A percentile compares a stretch with the other conserved stretches of the same genome.
These are phyloP conservation scores for Eustalomyia histrio DNA, from an alignment of 2,888 invertebrate genomes.

Conservation along the genomic window DNA sequence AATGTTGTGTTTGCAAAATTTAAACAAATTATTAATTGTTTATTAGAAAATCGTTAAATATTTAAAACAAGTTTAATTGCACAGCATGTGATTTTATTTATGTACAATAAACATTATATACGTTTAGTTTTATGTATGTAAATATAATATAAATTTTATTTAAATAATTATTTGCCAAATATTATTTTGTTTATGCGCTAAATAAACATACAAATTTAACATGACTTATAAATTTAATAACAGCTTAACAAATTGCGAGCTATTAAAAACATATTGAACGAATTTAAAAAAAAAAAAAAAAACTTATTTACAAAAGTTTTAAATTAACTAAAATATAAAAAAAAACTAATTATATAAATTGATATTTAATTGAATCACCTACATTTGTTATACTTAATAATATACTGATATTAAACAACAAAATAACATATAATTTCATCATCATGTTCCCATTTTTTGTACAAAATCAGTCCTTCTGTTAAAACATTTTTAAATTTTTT, in stretches of 20 bases:
- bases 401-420: not conserved
- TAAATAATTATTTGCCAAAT: conserved; percentile 27
- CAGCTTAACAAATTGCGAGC: conserved; percentile 3
- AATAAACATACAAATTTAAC: not conserved
- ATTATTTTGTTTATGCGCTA: conserved; percentile 25
- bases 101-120: not conserved
- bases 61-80: conserved; percentile 14
- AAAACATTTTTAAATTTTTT: not conserved
- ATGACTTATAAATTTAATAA: not conserved
- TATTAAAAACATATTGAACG: not conserved
- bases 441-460: not conserved
- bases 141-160: conserved; percentile 12
- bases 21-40: conserved; percentile 21
- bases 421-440: not conserved
- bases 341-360: not conserved
- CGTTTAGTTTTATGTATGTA: conserved; percentile 8
- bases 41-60: conserved; percentile 3
- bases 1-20: conserved; percentile 32
- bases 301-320: not conserved
- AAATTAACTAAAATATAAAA: not conserved
- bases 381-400: not conserved
- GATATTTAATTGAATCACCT: not conserved
- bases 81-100: conserved; percentile 48
- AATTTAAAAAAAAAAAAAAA: not conserved
- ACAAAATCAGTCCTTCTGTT: not conserved